Conservation (phyloP, 2,888 invertebrate species). For the Ectemnius cavifrons region DNA sequence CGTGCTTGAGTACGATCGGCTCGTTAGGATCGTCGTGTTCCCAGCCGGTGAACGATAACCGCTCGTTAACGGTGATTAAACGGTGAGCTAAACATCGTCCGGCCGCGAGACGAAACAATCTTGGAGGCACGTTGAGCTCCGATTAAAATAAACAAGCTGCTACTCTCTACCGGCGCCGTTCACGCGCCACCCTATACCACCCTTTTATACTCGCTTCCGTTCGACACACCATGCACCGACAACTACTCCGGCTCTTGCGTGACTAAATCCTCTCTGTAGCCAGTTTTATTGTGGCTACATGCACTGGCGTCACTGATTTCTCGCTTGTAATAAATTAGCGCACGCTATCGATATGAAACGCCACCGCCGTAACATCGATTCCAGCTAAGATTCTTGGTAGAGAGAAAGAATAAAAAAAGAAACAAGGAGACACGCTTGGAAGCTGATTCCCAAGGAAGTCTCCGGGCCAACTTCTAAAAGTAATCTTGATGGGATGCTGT, state of each 20-base stretch:
- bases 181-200: constrained; percentile 25
- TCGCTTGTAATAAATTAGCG: not conserved
- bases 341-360: no score
- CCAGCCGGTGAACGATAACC: constrained; percentile 73
- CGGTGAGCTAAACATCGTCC: constrained; percentile 71
- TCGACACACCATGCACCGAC: no score
- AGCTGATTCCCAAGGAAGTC: no score
- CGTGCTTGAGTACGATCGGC: constrained; percentile 70
- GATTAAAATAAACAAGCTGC: constrained; percentile 70
- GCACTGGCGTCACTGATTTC: constrained; percentile 1
- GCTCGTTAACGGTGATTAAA: constrained; percentile 75
- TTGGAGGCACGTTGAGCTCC: constrained; percentile 63
- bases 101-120: constrained; percentile 75
- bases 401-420: no score
- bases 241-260: constrained; percentile 22
- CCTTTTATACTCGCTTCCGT: constrained; percentile 38
- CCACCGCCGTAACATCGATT: no score
- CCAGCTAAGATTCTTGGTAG: no score
- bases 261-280: no score
- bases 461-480: no score
- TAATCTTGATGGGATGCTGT: no score
- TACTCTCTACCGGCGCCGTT: constrained; percentile 36
- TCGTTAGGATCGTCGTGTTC: constrained; percentile 72
- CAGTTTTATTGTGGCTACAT: constrained; percentile 36
- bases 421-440: no score